Evolutionary conservation across 2,113 vertebrate genomes (phyloP).

Genomic region (Cardinalis cardinalis): DNA sequence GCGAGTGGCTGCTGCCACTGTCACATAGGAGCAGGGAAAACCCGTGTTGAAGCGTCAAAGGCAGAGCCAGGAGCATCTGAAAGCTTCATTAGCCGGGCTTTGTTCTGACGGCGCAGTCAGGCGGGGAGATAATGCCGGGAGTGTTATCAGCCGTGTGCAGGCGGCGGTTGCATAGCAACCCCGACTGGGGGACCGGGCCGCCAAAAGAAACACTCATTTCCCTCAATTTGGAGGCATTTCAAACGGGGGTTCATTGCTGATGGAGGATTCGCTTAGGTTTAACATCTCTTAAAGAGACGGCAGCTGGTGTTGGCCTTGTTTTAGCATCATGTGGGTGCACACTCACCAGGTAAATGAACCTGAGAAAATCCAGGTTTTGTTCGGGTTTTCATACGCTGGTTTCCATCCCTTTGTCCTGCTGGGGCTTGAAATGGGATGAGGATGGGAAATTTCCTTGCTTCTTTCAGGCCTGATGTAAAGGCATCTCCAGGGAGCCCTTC

Average conservation of each 20-base stretch:
- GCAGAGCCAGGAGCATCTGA: conserved; percentile 37
- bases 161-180: conserved; percentile 80
- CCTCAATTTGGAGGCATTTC: conserved; percentile 50
- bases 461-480: background rate
- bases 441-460: background rate
- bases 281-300: background rate
- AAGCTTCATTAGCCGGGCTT: conserved; percentile 68
- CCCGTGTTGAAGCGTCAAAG: background rate
- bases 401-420: background rate
- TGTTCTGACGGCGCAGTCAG: conserved; percentile 70
- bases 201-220: conserved; percentile 59
- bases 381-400: background rate
- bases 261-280: background rate
- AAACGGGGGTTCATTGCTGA: conserved; percentile 42
- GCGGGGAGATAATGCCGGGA: conserved; percentile 70
- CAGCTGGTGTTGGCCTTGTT: background rate
- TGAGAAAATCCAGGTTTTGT: background rate
- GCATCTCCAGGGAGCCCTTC: background rate
- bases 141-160: conserved; percentile 83
- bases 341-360: background rate
- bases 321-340: rapidly evolving
- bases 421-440: background rate
- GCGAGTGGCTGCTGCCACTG: background rate
- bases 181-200: conserved; percentile 54
- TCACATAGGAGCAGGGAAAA: conserved; percentile 8